Conservation (phyloP, 2,113 vertebrate genomes). For the Genyomyrus donnyi region DNA sequence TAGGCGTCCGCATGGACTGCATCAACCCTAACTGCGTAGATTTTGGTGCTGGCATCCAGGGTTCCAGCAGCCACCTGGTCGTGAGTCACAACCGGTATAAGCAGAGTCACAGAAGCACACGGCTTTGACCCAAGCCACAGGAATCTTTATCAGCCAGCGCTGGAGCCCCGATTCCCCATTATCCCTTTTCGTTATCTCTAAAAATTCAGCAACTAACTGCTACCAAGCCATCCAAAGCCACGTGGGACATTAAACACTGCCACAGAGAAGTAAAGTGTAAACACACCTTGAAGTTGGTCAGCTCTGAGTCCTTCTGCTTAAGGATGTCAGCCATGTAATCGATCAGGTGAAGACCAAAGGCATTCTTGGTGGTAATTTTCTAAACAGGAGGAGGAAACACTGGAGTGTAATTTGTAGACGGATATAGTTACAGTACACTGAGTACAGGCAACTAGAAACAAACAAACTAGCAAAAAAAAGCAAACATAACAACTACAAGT, state of each 20-base stretch:
- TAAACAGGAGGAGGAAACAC: constrained; percentile 33
- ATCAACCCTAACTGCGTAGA: constrained; percentile 86
- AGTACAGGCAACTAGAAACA: background rate
- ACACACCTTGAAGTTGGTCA: constrained; percentile 86
- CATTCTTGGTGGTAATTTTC: constrained; percentile 98
- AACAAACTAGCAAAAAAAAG: background rate
- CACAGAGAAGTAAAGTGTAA: background rate
- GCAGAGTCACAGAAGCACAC: background rate
- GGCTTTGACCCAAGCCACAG: background rate
- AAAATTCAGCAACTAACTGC: background rate
- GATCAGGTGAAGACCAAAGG: constrained; percentile 87
- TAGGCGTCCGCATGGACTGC: constrained; percentile 81
- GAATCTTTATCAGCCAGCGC: background rate
- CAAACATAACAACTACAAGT: background rate
- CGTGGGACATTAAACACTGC: background rate
- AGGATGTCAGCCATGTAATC: constrained; percentile 91
- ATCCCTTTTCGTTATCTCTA: background rate
- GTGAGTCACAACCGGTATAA: background rate
- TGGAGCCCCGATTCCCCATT: background rate
- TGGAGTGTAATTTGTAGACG: background rate
- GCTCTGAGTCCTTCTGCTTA: constrained; percentile 76
- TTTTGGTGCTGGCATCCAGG: constrained; percentile 90
- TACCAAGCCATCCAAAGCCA: background rate
- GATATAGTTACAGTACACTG: background rate
- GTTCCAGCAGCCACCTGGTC: constrained; percentile 83